phyloP scores from a whole-genome alignment of 2,888 invertebrate species.

The Rhagophthalmus giganteus region DNA sequence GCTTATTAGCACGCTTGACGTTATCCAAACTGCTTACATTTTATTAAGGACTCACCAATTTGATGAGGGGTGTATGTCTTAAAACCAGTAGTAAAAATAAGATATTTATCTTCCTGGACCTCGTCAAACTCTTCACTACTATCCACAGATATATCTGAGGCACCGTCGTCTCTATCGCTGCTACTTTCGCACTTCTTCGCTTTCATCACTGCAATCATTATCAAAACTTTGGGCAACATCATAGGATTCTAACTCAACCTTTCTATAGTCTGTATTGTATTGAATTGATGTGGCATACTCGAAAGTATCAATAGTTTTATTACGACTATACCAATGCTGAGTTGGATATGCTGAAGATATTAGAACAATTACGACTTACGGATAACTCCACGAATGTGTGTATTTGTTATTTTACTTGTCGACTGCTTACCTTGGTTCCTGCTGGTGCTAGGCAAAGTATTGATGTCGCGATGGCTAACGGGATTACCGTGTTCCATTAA shows the following conservation, averaged over 20 bases:
- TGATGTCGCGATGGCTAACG: slow-evolving; percentile 58
- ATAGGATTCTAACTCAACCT: slow-evolving; percentile 55
- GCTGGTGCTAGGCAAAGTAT: slow-evolving; percentile 39
- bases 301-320: slow-evolving; percentile 48
- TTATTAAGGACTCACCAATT: slow-evolving; percentile 69
- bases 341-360: slow-evolving; percentile 10
- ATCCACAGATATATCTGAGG: slow-evolving; percentile 39
- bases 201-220: slow-evolving; percentile 45
- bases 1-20: no score
- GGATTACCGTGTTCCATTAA: slow-evolving; percentile 57
- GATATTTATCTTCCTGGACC: slow-evolving; percentile 66
- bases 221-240: slow-evolving; percentile 38
- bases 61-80: slow-evolving; percentile 85
- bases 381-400: no score
- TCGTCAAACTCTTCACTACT: slow-evolving; percentile 50
- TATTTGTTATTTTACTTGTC: not conserved
- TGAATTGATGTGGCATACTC: slow-evolving; percentile 63
- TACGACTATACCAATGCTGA: slow-evolving; percentile 10
- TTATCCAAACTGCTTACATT: no score
- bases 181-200: slow-evolving; percentile 41
- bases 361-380: not conserved
- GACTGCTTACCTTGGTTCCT: slow-evolving; percentile 33
- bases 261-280: slow-evolving; percentile 66
- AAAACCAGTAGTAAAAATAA: slow-evolving; percentile 82
- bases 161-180: slow-evolving; percentile 34